phyloP scores from a whole-genome alignment of 2,113 vertebrate species.

The Odobenus rosmarus region DNA sequence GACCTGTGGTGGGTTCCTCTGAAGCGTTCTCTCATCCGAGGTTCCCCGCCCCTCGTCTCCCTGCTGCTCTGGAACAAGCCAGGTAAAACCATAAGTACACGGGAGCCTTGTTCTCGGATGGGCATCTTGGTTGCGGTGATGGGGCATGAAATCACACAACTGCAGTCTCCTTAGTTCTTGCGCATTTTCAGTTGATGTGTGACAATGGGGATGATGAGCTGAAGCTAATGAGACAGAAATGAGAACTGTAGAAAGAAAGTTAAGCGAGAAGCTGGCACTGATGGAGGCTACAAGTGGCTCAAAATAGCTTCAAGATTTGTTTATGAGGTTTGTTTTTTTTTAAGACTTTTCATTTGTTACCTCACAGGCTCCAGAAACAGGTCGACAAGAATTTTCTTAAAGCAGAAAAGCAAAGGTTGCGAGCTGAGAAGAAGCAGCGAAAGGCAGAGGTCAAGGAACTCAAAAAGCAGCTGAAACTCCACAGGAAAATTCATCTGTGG shows the following conservation, averaged over 20 bases:
- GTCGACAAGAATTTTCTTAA: conserved; percentile 97
- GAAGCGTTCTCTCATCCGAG: conserved; percentile 76
- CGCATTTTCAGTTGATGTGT: background rate
- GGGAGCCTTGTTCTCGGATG: background rate
- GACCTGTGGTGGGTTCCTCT: conserved; percentile 78
- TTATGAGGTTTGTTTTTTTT: conserved; percentile 37
- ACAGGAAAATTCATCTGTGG: conserved; percentile 95
- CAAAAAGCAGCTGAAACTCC: conserved; percentile 97
- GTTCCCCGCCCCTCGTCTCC: conserved; percentile 65
- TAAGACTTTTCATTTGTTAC: conserved; percentile 9
- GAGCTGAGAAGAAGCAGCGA: conserved; percentile 96
- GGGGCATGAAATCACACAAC: background rate
- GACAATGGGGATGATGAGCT: background rate
- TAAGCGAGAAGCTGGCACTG: background rate
- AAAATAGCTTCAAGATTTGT: background rate
- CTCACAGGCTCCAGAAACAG: conserved; percentile 93
- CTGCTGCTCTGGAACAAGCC: conserved; percentile 86
- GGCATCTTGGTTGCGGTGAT: background rate
- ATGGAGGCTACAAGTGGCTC: background rate
- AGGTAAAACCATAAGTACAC: conserved; percentile 78
- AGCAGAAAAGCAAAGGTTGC: conserved; percentile 95
- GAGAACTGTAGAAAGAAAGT: background rate
- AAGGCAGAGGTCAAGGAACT: conserved; percentile 98
- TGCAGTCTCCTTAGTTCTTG: background rate
- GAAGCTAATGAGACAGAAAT: conserved; percentile 3